Conservation (phyloP, 2,113 vertebrate genomes). For the Euleptes europaea region DNA sequence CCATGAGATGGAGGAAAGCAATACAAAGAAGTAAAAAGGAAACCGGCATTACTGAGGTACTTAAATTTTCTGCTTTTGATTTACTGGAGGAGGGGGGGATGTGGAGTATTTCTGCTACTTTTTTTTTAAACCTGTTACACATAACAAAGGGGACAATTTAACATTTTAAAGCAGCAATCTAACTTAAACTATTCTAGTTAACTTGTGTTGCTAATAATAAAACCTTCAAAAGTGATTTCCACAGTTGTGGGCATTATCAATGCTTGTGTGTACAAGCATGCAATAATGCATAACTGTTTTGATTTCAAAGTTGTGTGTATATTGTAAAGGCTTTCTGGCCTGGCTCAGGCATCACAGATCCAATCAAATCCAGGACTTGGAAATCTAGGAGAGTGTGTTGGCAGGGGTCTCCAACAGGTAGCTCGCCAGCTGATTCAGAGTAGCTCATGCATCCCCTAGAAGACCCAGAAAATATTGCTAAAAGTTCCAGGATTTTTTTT, state of each 20-base stretch:
- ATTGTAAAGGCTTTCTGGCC: too few relatives aligned
- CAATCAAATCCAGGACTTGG: too few relatives aligned
- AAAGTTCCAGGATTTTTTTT: too few relatives aligned
- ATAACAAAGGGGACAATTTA: background rate
- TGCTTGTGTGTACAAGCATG: background rate
- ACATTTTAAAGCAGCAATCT: background rate
- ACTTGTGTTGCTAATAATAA: background rate
- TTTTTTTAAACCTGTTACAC: background rate
- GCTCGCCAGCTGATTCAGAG: too few relatives aligned
- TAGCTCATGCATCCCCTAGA: too few relatives aligned
- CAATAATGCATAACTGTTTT: background rate
- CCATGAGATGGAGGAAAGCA: conserved; percentile 91
- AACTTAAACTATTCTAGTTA: background rate
- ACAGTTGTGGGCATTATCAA: background rate
- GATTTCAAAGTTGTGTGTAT: too few relatives aligned
- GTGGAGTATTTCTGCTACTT: background rate
- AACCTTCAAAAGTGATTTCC: too few relatives aligned
- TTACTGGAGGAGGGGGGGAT: background rate
- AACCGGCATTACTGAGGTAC: conserved; percentile 68
- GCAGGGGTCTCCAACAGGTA: too few relatives aligned
- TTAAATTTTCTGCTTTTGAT: background rate
- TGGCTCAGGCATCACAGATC: too few relatives aligned
- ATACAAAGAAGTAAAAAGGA: conserved; percentile 78
- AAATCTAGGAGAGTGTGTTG: too few relatives aligned
- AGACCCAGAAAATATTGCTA: too few relatives aligned